phyloP scores from a whole-genome alignment of 2,888 invertebrate genomes.

The Sinotaia quadrata region DNA sequence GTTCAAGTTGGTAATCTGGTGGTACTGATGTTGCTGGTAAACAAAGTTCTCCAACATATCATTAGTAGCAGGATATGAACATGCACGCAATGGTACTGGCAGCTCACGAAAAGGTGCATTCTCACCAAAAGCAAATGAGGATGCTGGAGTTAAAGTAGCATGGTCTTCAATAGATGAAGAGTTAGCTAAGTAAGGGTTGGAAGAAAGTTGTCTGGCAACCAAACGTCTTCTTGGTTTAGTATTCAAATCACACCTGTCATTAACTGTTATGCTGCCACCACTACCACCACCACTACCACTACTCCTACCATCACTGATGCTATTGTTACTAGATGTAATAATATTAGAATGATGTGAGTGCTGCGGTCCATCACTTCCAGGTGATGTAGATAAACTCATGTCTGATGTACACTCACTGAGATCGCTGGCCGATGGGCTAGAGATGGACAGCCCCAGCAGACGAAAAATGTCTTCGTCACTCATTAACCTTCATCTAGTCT shows the following conservation, averaged over 20 bases:
- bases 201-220: constrained; percentile 37
- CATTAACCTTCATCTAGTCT: too few species aligned
- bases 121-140: constrained; percentile 30
- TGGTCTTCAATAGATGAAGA: constrained; percentile 26
- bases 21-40: constrained; percentile 23
- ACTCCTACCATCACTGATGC: constrained; percentile 1
- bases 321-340: background rate
- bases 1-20: constrained; percentile 18
- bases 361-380: constrained; percentile 38
- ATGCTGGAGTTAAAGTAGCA: constrained; percentile 21
- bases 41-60: constrained; percentile 22
- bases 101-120: constrained; percentile 21
- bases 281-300: constrained; percentile 2
- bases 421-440: constrained; percentile 31
- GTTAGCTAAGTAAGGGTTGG: constrained; percentile 36
- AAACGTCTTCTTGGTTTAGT: constrained; percentile 24
- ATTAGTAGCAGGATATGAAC: constrained; percentile 22
- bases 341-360: constrained; percentile 1
- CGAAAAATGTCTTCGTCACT: constrained; percentile 26
- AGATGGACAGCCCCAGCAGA: constrained; percentile 22
- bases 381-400: constrained; percentile 45
- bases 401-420: constrained; percentile 36
- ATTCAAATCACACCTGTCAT: too few species aligned
- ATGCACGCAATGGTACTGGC: constrained; percentile 13
- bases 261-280: background rate